Evolutionary conservation across 1,140 invertebrate genomes (phyloP).

Genomic region (Drosophila serrata): DNA sequence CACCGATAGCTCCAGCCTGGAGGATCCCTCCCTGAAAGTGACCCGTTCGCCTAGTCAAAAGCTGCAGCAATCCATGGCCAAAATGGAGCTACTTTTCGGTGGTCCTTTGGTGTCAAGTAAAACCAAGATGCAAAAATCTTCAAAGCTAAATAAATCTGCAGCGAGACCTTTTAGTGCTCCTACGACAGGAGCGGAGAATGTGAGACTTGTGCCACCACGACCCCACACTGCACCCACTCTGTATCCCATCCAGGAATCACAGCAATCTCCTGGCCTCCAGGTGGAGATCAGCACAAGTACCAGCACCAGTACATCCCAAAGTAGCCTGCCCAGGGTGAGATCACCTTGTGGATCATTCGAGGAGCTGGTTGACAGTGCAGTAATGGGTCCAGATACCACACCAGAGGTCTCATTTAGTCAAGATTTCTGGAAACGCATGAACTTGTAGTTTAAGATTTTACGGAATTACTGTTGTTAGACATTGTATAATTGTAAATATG

Average conservation of each 20-base stretch:
- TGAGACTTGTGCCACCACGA: neutral
- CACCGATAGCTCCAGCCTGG: constrained; percentile 18
- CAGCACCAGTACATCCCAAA: constrained; percentile 1
- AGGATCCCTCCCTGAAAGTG: too few relatives aligned
- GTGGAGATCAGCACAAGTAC: neutral
- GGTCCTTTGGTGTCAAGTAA: constrained; percentile 4
- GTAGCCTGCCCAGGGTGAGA: neutral
- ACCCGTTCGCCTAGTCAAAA: neutral
- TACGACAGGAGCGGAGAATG: neutral
- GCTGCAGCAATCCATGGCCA: constrained; percentile 64
- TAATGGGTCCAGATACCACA: constrained; percentile 8
- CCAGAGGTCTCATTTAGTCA: constrained; percentile 40
- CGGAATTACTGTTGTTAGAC: neutral
- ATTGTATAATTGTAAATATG: too few relatives aligned
- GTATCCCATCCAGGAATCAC: neutral
- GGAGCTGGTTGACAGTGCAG: constrained; percentile 6
- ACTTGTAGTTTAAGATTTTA: constrained; percentile 13
- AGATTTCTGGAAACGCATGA: constrained; percentile 64
- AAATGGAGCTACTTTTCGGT: constrained; percentile 71
- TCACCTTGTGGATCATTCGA: constrained; percentile 6
- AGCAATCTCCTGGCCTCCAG: neutral
- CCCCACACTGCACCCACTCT: constrained; percentile 60
- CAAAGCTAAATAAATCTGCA: neutral
- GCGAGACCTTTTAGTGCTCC: constrained; percentile 61
- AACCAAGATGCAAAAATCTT: neutral